A percentile compares a stretch with the other conserved stretches of the same genome.
These are phyloP conservation scores for Monodelphis domestica DNA, from an alignment of 2,797 vertebrate species.

Conservation along the genomic window DNA sequence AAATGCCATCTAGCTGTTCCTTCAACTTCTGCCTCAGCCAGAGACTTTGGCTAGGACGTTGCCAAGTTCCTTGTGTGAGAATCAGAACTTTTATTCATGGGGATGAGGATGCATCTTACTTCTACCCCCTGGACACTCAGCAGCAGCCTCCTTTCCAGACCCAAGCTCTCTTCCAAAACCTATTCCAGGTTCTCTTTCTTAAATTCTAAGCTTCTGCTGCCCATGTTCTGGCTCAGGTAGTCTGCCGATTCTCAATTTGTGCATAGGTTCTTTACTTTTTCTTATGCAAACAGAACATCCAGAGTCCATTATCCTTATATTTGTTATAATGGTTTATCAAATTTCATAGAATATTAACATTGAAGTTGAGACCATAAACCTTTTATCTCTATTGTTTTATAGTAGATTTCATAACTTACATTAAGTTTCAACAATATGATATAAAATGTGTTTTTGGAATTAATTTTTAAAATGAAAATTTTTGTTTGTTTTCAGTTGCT, in stretches of 20 bases:
- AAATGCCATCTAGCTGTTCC: neutral
- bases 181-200: neutral
- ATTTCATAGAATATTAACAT: neutral
- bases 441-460: slow-evolving; percentile 19
- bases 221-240: neutral
- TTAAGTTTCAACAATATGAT: neutral
- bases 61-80: neutral
- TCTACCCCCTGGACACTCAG: neutral
- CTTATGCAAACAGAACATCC: neutral
- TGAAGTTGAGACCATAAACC: neutral
- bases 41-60: neutral
- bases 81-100: neutral
- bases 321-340: neutral
- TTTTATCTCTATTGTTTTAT: neutral
- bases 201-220: neutral
- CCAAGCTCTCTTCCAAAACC: neutral
- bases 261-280: neutral
- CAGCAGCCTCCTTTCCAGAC: neutral
- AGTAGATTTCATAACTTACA: neutral
- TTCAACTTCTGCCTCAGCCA: neutral
- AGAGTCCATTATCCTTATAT: neutral
- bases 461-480: slow-evolving; percentile 57
- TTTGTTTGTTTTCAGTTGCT: slow-evolving; percentile 89
- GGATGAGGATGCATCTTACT: neutral
- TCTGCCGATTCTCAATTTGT: neutral